Conservation (phyloP, 1,140 invertebrate species). For the Lepidurus arcticus region DNA sequence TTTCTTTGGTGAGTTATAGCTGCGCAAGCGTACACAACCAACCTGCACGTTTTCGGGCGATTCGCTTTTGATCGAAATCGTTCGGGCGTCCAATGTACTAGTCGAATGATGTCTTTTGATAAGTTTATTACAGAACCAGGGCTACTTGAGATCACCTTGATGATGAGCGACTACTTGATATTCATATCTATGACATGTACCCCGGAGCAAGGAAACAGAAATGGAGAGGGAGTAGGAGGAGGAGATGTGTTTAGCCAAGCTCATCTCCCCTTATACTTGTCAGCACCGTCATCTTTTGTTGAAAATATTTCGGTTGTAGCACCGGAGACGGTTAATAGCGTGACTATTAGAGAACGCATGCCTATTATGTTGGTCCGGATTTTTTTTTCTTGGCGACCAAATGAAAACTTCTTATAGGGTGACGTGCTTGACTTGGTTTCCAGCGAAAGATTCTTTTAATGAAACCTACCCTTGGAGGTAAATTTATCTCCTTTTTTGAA, state of each 20-base stretch:
- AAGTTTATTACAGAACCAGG: neutral
- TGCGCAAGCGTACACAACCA: too few relatives aligned
- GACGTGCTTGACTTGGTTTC: too few relatives aligned
- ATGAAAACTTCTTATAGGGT: too few relatives aligned
- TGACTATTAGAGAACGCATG: neutral
- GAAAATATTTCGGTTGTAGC: conserved; percentile 3
- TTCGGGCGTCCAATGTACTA: neutral
- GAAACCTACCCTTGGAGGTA: too few relatives aligned
- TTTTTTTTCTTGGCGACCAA: neutral
- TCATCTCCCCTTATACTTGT: neutral
- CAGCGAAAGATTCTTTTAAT: too few relatives aligned
- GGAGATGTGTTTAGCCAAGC: neutral
- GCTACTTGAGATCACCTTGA: neutral
- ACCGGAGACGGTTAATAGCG: neutral
- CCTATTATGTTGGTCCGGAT: neutral
- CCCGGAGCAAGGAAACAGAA: neutral
- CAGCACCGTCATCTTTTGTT: conserved; percentile 3
- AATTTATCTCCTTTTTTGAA: too few relatives aligned
- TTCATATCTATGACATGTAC: neutral
- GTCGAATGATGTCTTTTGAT: neutral
- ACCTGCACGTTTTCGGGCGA: neutral
- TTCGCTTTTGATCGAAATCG: neutral
- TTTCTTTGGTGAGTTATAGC: neutral
- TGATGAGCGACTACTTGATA: conserved; percentile 1
- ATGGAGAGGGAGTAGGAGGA: neutral